phyloP scores from a whole-genome alignment of 2,888 invertebrate genomes.

The Napeogenes inachia region DNA sequence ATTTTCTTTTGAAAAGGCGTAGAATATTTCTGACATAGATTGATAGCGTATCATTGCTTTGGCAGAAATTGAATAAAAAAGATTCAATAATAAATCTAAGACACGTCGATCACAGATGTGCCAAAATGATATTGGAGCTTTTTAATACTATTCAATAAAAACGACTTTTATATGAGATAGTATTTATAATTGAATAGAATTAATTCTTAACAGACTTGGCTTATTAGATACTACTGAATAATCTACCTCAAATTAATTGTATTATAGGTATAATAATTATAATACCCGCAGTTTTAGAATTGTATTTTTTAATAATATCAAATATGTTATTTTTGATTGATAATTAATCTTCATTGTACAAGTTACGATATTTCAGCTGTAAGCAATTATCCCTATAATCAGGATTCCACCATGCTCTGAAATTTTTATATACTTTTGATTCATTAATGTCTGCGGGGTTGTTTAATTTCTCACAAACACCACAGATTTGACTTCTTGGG shows the following conservation, averaged over 20 bases:
- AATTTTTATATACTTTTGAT: slow-evolving; percentile 32
- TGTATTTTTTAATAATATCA: too few species aligned
- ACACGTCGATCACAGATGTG: slow-evolving; percentile 70
- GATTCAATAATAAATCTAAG: slow-evolving; percentile 71
- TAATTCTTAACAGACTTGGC: too few species aligned
- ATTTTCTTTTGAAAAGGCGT: too few species aligned
- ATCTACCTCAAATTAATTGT: too few species aligned
- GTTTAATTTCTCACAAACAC: slow-evolving; percentile 54
- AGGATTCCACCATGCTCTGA: slow-evolving; percentile 60
- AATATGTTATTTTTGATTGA: too few species aligned
- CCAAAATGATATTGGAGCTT: slow-evolving; percentile 53
- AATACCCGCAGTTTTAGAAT: too few species aligned
- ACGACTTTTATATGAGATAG: slow-evolving; percentile 8
- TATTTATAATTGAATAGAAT: background rate
- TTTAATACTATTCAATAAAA: slow-evolving; percentile 52
- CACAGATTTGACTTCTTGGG: slow-evolving; percentile 49
- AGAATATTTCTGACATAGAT: slow-evolving; percentile 44
- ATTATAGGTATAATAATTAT: too few species aligned
- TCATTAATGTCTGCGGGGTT: slow-evolving; percentile 22
- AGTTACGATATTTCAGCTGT: slow-evolving; percentile 11
- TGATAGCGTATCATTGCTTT: slow-evolving; percentile 55
- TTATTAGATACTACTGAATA: too few species aligned
- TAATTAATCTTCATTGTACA: slow-evolving; percentile 15
- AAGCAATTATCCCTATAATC: slow-evolving; percentile 47
- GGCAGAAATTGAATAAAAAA: slow-evolving; percentile 47